Conservation (phyloP, 2,797 vertebrate genomes). For the Brotula barbata region DNA sequence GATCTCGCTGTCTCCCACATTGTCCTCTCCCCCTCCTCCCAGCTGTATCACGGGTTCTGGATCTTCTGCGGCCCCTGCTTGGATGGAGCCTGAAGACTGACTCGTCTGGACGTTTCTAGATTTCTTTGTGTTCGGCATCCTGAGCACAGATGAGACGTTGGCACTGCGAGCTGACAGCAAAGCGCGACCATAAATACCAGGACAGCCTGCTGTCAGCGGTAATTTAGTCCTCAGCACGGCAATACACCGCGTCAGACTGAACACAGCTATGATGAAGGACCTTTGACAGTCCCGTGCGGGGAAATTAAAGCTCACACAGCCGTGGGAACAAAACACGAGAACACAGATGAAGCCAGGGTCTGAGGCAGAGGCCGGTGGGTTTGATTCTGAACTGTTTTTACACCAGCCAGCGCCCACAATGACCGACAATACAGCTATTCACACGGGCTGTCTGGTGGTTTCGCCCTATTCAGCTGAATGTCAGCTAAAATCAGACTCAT, state of each 20-base stretch:
- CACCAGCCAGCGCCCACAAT: conserved; percentile 37
- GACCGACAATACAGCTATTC: conserved; percentile 70
- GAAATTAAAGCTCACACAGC: conserved; percentile 7
- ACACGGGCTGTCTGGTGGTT: conserved; percentile 66
- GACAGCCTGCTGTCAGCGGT: conserved; percentile 46
- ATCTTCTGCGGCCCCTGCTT: conserved; percentile 40
- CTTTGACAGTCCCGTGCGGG: conserved; percentile 15
- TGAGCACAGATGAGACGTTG: conserved; percentile 47
- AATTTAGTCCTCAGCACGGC: conserved; percentile 51
- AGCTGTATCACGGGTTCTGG: conserved; percentile 29
- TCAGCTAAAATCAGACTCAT: conserved; percentile 64
- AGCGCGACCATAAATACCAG: conserved; percentile 47
- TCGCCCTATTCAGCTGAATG: conserved; percentile 65
- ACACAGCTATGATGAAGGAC: conserved; percentile 63
- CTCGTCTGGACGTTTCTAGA: conserved; percentile 63
- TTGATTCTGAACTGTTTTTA: conserved; percentile 28
- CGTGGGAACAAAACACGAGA: conserved; percentile 1
- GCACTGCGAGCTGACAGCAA: conserved; percentile 57
- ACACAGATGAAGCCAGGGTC: conserved; percentile 23
- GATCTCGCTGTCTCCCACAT: conserved; percentile 85
- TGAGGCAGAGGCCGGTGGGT: conserved; percentile 35
- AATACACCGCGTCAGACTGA: conserved; percentile 61
- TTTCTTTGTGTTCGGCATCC: conserved; percentile 83
- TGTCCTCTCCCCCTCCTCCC: conserved; percentile 64
- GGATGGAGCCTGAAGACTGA: conserved; percentile 46